phyloP scores from a whole-genome alignment of 1,140 invertebrate genomes.

The Trigoniulus corallinus region DNA sequence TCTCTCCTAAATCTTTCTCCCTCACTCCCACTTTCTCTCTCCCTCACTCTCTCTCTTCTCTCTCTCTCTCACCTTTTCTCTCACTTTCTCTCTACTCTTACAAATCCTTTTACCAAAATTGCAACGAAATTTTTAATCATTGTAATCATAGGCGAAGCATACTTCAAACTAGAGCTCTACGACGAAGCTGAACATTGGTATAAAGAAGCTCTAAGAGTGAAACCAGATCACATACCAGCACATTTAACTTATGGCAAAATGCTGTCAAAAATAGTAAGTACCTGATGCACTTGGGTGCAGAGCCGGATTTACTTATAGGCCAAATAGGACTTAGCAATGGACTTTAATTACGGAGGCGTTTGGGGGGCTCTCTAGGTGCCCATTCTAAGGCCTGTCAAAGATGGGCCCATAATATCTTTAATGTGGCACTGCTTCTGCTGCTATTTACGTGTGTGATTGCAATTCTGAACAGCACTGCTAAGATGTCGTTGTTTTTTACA shows the following conservation, averaged over 20 bases:
- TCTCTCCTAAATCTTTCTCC: too few relatives aligned
- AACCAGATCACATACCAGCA: constrained; percentile 71
- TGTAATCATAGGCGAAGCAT: constrained; percentile 45
- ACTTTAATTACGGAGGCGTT: too few relatives aligned
- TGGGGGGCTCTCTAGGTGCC: too few relatives aligned
- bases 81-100: background rate
- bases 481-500: constrained; percentile 28
- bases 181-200: constrained; percentile 69
- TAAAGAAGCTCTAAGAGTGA: constrained; percentile 53
- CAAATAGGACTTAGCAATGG: too few relatives aligned
- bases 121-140: too few relatives aligned
- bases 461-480: too few relatives aligned
- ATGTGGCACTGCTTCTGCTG: background rate
- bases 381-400: too few relatives aligned
- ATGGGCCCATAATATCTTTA: too few relatives aligned
- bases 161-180: constrained; percentile 57
- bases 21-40: too few relatives aligned
- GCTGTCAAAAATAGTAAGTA: constrained; percentile 68
- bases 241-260: constrained; percentile 83
- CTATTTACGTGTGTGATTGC: background rate
- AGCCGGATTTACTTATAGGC: too few relatives aligned
- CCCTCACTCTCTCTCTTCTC: background rate
- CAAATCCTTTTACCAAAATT: constrained; percentile 1
- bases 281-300: too few relatives aligned
- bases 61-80: too few relatives aligned